A percentile compares a stretch with the other conserved stretches of the same genome.
phyloP scores from a whole-genome alignment of 2,113 vertebrate species.

The Halichoerus grypus region DNA sequence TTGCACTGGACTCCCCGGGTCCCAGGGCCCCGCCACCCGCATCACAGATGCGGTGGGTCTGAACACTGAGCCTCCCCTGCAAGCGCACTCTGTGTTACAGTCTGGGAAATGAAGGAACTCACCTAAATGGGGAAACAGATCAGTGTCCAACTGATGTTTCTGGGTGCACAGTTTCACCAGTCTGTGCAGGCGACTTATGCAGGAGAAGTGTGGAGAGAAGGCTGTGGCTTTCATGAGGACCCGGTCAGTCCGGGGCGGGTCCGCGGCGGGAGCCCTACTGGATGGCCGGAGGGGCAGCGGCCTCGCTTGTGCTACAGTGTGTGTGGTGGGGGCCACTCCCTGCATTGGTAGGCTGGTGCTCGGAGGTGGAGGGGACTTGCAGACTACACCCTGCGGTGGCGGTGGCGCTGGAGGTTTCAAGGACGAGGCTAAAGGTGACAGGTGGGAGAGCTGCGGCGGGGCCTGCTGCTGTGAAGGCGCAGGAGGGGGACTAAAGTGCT shows the following conservation, averaged over 20 bases:
- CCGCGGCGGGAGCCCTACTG: slow-evolving; percentile 85
- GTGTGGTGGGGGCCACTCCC: slow-evolving; percentile 91
- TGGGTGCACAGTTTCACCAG: slow-evolving; percentile 97
- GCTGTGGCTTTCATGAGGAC: slow-evolving; percentile 95
- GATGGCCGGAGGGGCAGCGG: slow-evolving; percentile 89
- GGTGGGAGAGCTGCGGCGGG: slow-evolving; percentile 87
- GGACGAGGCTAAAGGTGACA: slow-evolving; percentile 88
- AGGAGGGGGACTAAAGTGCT: slow-evolving; percentile 97
- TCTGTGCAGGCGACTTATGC: slow-evolving; percentile 96
- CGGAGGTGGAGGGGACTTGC: slow-evolving; percentile 97
- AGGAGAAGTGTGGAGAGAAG: slow-evolving; percentile 94
- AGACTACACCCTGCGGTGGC: slow-evolving; percentile 94
- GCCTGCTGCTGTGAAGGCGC: slow-evolving; percentile 89
- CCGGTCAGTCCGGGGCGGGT: slow-evolving; percentile 89
- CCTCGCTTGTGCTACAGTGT: slow-evolving; percentile 92
- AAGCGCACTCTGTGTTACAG: background rate
- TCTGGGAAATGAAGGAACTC: slow-evolving; percentile 47
- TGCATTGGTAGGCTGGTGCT: slow-evolving; percentile 95
- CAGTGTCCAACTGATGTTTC: slow-evolving; percentile 93
- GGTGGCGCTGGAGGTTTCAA: slow-evolving; percentile 91
- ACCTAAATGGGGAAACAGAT: slow-evolving; percentile 99
- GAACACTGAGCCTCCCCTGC: background rate
- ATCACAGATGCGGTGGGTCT: rapidly evolving
- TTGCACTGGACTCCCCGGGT: background rate
- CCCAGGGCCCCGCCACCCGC: background rate